These are phyloP conservation scores for Cosmia pyralina DNA, from an alignment of 2,888 invertebrate genomes.

Conservation along the genomic window DNA sequence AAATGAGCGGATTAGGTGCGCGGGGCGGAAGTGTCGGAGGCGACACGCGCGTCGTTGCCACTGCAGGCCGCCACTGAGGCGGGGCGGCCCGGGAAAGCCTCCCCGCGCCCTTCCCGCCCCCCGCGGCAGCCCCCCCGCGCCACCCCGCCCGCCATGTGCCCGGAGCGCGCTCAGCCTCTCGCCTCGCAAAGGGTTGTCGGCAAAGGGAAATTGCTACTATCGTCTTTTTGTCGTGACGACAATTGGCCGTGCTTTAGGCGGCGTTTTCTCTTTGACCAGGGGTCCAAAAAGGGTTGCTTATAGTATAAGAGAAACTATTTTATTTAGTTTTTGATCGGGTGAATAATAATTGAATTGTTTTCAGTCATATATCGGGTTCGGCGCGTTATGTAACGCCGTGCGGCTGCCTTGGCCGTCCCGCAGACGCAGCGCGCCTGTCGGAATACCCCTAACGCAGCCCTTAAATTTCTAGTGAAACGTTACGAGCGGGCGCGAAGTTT, in stretches of 20 bases:
- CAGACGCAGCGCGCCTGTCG: slow-evolving; percentile 80
- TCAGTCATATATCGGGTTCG: slow-evolving; percentile 69
- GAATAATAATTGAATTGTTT: slow-evolving; percentile 60
- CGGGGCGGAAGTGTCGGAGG: slow-evolving; percentile 88
- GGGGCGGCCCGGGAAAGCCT: slow-evolving; percentile 87
- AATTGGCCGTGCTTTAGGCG: slow-evolving; percentile 78
- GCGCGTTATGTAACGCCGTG: slow-evolving; percentile 77
- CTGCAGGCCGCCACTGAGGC: slow-evolving; percentile 90
- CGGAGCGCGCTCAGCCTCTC: slow-evolving; percentile 80
- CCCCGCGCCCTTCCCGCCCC: slow-evolving; percentile 76
- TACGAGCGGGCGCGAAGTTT: slow-evolving; percentile 74
- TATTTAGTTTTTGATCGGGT: slow-evolving; percentile 46
- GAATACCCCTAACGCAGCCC: slow-evolving; percentile 86
- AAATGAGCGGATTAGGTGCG: slow-evolving; percentile 87
- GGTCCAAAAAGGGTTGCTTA: slow-evolving; percentile 48
- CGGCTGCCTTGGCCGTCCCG: slow-evolving; percentile 74
- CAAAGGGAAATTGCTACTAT: slow-evolving; percentile 84
- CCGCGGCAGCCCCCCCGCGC: slow-evolving; percentile 69
- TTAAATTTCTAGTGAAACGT: slow-evolving; percentile 85
- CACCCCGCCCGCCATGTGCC: slow-evolving; percentile 83
- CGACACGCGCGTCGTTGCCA: slow-evolving; percentile 89
- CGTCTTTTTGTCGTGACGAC: slow-evolving; percentile 81
- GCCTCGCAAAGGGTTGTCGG: slow-evolving; percentile 88
- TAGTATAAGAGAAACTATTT: slow-evolving; percentile 57
- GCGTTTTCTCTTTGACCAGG: slow-evolving; percentile 73